Percentiles rank a stretch among this genome's conserved stretches.
phyloP scores from a whole-genome alignment of 2,797 vertebrate species.

The Rhinogobio ventralis region DNA sequence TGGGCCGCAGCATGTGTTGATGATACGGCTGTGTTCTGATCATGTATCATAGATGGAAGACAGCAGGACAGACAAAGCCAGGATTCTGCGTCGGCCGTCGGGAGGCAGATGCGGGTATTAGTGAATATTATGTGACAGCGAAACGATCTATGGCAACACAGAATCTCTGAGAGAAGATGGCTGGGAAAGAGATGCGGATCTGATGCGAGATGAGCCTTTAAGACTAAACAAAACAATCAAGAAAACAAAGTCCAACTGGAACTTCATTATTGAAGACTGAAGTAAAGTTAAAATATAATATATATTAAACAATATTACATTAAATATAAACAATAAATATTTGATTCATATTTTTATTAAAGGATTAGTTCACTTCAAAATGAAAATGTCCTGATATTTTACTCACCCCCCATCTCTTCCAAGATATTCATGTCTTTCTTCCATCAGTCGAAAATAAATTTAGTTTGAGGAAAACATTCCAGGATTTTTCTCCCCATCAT shows the following conservation, averaged over 20 bases:
- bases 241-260: neutral
- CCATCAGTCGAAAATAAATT: too few species aligned
- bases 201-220: neutral
- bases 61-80: neutral
- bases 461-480: too few species aligned
- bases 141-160: conserved; percentile 3
- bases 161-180: neutral
- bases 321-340: neutral
- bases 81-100: neutral
- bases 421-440: too few species aligned
- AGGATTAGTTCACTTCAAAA: too few species aligned
- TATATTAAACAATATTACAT: neutral
- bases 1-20: neutral
- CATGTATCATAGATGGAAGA: conserved; percentile 16
- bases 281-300: neutral
- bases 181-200: neutral
- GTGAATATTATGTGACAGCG: conserved; percentile 34
- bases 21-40: conserved; percentile 33
- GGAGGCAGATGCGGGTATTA: conserved; percentile 19
- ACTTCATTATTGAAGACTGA: neutral
- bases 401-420: too few species aligned
- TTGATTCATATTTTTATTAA: neutral
- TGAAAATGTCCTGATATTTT: too few species aligned
- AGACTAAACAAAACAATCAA: neutral
- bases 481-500: too few species aligned